phyloP scores from a whole-genome alignment of 2,113 vertebrate species.

The Oncorhynchus gorbuscha region DNA sequence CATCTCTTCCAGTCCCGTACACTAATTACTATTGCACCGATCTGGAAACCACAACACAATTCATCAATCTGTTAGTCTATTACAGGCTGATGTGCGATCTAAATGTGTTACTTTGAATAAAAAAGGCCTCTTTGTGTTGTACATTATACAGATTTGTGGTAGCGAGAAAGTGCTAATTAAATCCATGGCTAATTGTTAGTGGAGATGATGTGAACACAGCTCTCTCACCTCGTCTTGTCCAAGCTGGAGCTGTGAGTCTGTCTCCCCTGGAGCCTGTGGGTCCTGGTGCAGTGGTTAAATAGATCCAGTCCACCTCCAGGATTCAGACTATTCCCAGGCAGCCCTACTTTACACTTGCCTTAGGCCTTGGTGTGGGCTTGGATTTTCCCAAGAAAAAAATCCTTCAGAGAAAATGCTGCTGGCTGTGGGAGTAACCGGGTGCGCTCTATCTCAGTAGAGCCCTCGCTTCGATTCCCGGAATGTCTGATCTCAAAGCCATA shows the following conservation, averaged over 20 bases:
- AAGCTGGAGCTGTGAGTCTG: constrained; percentile 18
- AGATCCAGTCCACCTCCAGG: constrained; percentile 38
- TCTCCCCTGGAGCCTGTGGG: constrained; percentile 30
- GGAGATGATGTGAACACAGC: constrained; percentile 16
- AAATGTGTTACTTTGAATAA: constrained; percentile 14
- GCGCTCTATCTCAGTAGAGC: constrained; percentile 24
- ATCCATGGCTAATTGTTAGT: constrained; percentile 13
- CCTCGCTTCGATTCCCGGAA: constrained; percentile 30
- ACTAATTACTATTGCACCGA: constrained; percentile 22
- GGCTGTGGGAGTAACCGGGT: constrained; percentile 45
- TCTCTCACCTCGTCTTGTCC: constrained; percentile 8
- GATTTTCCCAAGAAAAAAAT: constrained; percentile 30
- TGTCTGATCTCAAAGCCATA: neutral
- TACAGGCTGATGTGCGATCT: constrained; percentile 9
- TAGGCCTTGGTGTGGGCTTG: constrained; percentile 43
- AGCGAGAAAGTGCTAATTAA: constrained; percentile 1
- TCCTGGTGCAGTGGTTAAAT: constrained; percentile 39
- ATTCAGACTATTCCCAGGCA: constrained; percentile 35
- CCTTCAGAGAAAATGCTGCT: constrained; percentile 30
- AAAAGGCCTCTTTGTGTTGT: neutral
- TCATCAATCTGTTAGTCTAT: constrained; percentile 25
- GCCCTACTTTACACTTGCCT: constrained; percentile 9
- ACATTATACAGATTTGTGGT: constrained; percentile 5
- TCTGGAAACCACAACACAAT: constrained; percentile 18
- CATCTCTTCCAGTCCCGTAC: constrained; percentile 35